phyloP scores from a whole-genome alignment of 1,140 invertebrate species.

The Cheumatopsyche charites region DNA sequence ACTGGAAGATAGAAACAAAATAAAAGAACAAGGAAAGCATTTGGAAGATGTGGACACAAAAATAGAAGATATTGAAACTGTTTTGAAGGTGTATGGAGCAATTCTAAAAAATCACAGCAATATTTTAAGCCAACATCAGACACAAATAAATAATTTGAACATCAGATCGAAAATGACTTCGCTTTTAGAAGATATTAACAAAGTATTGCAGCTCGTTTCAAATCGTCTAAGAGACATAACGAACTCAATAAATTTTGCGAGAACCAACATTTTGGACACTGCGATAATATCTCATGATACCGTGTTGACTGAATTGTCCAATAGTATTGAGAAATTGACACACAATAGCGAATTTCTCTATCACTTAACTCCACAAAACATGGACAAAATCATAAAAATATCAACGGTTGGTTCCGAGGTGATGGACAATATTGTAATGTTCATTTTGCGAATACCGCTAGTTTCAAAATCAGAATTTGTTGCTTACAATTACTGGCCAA shows the following conservation, averaged over 20 bases:
- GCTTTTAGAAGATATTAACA: not conserved
- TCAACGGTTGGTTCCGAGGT: not conserved
- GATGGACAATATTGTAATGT: not conserved
- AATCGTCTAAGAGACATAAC: not conserved
- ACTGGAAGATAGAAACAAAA: not conserved
- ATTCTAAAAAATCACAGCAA: not conserved
- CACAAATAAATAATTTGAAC: not conserved
- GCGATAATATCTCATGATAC: not conserved
- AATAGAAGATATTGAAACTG: not conserved
- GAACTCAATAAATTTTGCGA: not conserved
- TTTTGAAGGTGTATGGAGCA: not conserved
- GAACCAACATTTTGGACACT: not conserved
- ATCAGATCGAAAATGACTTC: not conserved
- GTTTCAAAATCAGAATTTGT: not conserved
- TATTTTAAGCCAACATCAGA: not conserved
- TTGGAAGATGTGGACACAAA: not conserved
- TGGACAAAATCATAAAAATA: not conserved
- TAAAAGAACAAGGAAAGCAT: not conserved
- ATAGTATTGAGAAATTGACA: not conserved
- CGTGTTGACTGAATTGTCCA: not conserved
- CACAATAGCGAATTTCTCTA: not conserved
- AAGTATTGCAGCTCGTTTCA: not conserved
- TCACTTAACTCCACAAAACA: not conserved
- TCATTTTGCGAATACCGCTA: not conserved
- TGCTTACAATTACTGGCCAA: not conserved